Conservation (phyloP, 1,140 invertebrate species). For the Trinorchestia longiramus region DNA sequence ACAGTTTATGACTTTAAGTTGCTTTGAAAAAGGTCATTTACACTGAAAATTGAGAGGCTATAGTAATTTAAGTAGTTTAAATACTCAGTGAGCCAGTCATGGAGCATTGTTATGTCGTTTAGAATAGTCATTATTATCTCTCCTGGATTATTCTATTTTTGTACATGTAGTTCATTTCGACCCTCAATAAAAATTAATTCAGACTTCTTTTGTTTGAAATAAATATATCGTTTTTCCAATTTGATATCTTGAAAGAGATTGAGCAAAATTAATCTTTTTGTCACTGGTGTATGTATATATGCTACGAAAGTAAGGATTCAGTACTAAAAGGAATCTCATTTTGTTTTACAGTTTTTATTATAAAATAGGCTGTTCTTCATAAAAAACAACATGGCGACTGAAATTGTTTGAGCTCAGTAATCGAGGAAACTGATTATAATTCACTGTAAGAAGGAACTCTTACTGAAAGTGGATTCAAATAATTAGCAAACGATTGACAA, state of each 20-base stretch:
- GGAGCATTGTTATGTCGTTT: background rate
- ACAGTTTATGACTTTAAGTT: no score
- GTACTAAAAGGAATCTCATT: background rate
- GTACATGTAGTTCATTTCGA: background rate
- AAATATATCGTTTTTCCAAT: background rate
- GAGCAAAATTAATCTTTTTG: background rate
- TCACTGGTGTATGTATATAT: background rate
- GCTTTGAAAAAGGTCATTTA: no score
- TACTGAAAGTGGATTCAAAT: background rate
- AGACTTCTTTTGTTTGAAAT: background rate
- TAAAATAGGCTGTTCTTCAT: background rate
- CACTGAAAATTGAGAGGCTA: no score
- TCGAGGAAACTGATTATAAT: background rate
- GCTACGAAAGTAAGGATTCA: background rate
- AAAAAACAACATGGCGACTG: background rate
- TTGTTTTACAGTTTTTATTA: background rate
- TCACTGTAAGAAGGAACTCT: background rate
- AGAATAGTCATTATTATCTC: background rate
- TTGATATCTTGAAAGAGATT: background rate
- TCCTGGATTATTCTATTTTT: background rate
- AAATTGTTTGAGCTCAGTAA: background rate
- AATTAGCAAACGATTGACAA: no score
- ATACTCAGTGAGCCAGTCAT: background rate
- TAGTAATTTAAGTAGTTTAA: background rate
- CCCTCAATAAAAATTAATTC: background rate